Base-by-base conservation (phyloP, 2,797 vertebrate genomes). In the Danionella dracula region DNA sequence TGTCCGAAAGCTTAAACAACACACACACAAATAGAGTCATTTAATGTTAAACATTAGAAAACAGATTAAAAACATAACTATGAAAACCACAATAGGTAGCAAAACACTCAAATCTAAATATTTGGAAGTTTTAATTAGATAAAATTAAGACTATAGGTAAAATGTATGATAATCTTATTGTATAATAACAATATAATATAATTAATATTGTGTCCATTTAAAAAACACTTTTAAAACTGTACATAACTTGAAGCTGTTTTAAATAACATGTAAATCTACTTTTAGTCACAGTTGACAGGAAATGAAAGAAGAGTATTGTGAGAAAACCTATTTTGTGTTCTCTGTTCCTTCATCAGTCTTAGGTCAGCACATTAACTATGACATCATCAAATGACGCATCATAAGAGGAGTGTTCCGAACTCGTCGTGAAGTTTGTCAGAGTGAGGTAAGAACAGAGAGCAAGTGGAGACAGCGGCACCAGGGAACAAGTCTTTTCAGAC, bases 381-480 rank as follows among this genome's bases (percentile, higher is more conserved):
- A 55, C 50, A 48, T 44, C 34, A 38, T 56, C 41, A 57, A 12
- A 48, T 12, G 41, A 46, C 32, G 37, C 46, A 12, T 6, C 5
- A 6, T 17, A 42, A 19, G 48, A 66, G 5, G 31, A 19, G 13
- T 7, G 5, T n/a, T 21, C 15, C 38, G 2, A 56, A 56, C 38
- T 13, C 32, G 46, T 23, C 12, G 20, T 41, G 27, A 23, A 32
- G 11, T 31, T 32, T 10, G 51, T 48, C 9, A 20, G 71, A 12
- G 62, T 44, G 57, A 60, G 38, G 46, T 56, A 40, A 76, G 8
- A 65, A 50, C 38, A 66, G 59, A 45, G 35, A 16, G 57, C 5
- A 19, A 9, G 65, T 31, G 79, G 88, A 75, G 88, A 88, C 56
- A 77, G 79, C 79, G 54, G 86, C 84, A 84, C 87, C 88, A 85